Conservation (phyloP, 1,140 invertebrate species). For the Macrosteles quadrilineatus region DNA sequence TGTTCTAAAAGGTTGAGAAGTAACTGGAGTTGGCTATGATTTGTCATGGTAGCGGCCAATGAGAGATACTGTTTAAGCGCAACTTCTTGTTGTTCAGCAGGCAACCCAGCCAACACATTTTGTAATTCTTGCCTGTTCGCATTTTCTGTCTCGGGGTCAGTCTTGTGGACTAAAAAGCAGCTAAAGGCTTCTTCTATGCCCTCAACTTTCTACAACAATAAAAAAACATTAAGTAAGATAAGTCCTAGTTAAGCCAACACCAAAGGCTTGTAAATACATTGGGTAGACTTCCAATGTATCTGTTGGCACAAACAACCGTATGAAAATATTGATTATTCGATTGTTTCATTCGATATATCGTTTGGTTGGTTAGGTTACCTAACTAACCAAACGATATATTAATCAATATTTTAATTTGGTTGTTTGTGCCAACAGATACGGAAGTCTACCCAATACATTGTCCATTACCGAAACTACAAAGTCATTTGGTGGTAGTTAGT, state of each 20-base stretch:
- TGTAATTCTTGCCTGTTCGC: slow-evolving; percentile 50
- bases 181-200: slow-evolving; percentile 84
- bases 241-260: background rate
- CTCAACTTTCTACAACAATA: slow-evolving; percentile 67
- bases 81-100: slow-evolving; percentile 68
- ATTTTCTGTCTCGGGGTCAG: slow-evolving; percentile 66
- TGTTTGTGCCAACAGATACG: too few relatives aligned
- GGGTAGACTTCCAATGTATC: background rate
- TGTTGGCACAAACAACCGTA: background rate
- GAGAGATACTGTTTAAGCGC: slow-evolving; percentile 70
- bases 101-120: slow-evolving; percentile 54
- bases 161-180: slow-evolving; percentile 75
- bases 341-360: background rate
- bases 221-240: slow-evolving; percentile 5
- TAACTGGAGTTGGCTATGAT: slow-evolving; percentile 68
- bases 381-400: background rate
- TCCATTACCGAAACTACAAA: too few relatives aligned
- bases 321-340: background rate
- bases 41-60: slow-evolving; percentile 66
- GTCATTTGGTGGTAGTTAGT: too few relatives aligned
- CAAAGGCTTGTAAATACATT: background rate
- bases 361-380: too few relatives aligned
- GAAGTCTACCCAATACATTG: too few relatives aligned
- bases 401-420: too few relatives aligned
- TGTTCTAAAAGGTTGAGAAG: slow-evolving; percentile 71